Conservation (phyloP, 2,888 invertebrate species). For the Drosophila infuscata region DNA sequence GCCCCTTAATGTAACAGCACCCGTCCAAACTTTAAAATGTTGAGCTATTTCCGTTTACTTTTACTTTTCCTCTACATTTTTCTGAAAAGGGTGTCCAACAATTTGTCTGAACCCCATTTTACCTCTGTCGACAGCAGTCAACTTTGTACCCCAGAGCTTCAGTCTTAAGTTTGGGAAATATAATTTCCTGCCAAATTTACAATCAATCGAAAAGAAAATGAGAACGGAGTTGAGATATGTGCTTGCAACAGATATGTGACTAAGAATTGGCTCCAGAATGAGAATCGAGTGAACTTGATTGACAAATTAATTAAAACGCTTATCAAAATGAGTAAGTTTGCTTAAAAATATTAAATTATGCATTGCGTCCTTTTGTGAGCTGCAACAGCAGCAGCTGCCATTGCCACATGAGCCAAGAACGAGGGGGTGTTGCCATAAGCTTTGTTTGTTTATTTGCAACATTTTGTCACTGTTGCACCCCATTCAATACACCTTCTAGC, state of each 20-base stretch:
- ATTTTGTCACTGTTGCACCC: slow-evolving; percentile 25
- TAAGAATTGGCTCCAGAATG: background rate
- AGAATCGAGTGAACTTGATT: background rate
- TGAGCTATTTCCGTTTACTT: slow-evolving; percentile 55
- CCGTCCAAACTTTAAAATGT: slow-evolving; percentile 58
- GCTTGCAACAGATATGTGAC: slow-evolving; percentile 10
- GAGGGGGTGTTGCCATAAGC: background rate
- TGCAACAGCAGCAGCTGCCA: slow-evolving; percentile 33
- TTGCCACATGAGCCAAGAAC: slow-evolving; percentile 16
- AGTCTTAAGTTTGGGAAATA: slow-evolving; percentile 44
- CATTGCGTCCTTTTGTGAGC: slow-evolving; percentile 51
- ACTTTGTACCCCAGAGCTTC: background rate
- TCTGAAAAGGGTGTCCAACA: slow-evolving; percentile 42
- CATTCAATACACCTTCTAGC: background rate
- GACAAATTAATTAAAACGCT: slow-evolving; percentile 1
- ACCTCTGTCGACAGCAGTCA: slow-evolving; percentile 23
- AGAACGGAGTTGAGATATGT: slow-evolving; percentile 31
- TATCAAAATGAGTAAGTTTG: background rate
- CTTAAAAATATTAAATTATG: slow-evolving; percentile 37
- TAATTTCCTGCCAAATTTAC: slow-evolving; percentile 52
- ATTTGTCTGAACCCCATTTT: slow-evolving; percentile 58
- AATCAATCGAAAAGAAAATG: slow-evolving; percentile 40
- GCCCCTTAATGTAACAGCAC: slow-evolving; percentile 16
- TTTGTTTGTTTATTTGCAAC: slow-evolving; percentile 23
- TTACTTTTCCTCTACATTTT: background rate